phyloP scores from a whole-genome alignment of 2,113 vertebrate species.

The Numenius arquata region DNA sequence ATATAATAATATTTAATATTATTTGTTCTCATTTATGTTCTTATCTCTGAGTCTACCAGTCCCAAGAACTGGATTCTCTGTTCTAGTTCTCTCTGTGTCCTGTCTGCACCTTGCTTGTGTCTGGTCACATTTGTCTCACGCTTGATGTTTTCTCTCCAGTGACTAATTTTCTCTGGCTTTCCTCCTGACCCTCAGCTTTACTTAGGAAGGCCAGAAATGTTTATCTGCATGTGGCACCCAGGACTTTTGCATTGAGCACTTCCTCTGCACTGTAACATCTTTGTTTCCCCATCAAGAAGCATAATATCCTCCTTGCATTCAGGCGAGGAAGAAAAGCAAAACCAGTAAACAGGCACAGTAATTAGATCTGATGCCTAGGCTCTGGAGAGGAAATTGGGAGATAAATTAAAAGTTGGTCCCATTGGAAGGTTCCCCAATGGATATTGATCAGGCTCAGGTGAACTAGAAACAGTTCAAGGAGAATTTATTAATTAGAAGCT shows the following conservation, averaged over 20 bases:
- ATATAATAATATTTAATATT: neutral
- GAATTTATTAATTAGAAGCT: constrained; percentile 90
- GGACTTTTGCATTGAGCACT: neutral
- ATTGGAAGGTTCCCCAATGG: constrained; percentile 67
- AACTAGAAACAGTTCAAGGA: constrained; percentile 67
- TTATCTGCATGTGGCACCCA: neutral
- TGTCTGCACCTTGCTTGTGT: neutral
- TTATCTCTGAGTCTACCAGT: neutral
- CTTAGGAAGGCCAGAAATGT: neutral
- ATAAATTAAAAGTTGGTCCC: constrained; percentile 80
- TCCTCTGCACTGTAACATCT: neutral
- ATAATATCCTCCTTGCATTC: neutral
- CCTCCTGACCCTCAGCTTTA: neutral
- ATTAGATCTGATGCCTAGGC: constrained; percentile 47
- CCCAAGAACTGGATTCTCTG: neutral
- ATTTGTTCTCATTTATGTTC: neutral
- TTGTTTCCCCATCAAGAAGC: neutral
- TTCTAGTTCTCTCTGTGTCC: neutral
- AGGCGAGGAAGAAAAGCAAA: constrained; percentile 24
- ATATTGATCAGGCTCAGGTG: constrained; percentile 81
- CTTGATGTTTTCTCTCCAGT: neutral
- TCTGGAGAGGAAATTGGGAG: constrained; percentile 79
- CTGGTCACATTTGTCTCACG: neutral
- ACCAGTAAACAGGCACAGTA: constrained; percentile 29
- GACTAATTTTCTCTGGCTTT: neutral